A percentile compares a stretch with the other conserved stretches of the same genome.
Conservation (phyloP, 2,888 invertebrate genomes). For the Heteromyza rotundicornis region DNA sequence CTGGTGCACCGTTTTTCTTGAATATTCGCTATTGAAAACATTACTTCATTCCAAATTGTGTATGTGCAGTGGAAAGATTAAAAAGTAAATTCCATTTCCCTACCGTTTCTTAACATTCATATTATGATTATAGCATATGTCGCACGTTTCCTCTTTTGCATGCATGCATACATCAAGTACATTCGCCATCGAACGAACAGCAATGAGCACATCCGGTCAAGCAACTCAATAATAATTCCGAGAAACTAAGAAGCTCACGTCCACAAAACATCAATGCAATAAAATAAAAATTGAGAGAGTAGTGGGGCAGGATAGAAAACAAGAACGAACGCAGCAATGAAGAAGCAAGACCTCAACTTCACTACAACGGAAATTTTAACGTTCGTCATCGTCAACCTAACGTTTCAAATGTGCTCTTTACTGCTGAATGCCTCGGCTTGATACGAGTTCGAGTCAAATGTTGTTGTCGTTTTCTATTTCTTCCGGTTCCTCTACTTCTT, state of each 20-base stretch:
- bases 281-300: background rate
- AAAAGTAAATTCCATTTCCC: background rate
- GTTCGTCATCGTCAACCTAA: conserved; percentile 39
- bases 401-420: background rate
- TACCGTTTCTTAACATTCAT: background rate
- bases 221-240: conserved; percentile 4
- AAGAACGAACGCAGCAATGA: no score
- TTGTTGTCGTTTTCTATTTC: background rate
- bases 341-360: background rate
- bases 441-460: background rate
- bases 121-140: background rate
- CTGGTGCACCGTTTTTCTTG: no score
- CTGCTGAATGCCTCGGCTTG: background rate
- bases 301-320: background rate
- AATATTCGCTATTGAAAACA: no score
- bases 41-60: no score
- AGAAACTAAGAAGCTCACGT: background rate
- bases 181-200: background rate
- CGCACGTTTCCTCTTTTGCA: background rate
- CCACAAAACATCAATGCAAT: background rate
- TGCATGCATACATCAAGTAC: background rate
- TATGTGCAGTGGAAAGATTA: no score
- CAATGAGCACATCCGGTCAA: background rate
- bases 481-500: no score
- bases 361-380: conserved; percentile 47